Conservation (phyloP, 2,888 invertebrate species). For the Cheilosia scutellata region DNA sequence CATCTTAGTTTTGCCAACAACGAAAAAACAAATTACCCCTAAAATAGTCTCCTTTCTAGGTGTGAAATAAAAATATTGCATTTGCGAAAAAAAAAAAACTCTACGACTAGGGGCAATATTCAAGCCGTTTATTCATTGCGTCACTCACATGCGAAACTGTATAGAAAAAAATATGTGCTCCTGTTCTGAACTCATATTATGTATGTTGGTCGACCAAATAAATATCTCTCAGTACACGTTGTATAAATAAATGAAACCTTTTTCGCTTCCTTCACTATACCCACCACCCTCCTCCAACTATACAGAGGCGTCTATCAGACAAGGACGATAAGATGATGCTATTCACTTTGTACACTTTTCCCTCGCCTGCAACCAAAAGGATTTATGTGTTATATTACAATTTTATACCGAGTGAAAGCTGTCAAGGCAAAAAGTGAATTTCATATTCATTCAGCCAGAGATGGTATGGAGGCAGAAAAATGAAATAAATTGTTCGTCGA, state of each 20-base stretch:
- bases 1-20: slow-evolving; percentile 44
- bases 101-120: slow-evolving; percentile 38
- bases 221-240: slow-evolving; percentile 31
- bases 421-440: slow-evolving; percentile 70
- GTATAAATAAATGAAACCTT: slow-evolving; percentile 70
- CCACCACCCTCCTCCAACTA: too few relatives aligned
- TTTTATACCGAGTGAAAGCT: slow-evolving; percentile 70
- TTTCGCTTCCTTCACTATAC: slow-evolving; percentile 19
- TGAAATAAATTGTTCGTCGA: slow-evolving; percentile 57
- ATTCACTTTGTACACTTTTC: slow-evolving; percentile 46
- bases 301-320: slow-evolving; percentile 12
- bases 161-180: not conserved
- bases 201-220: slow-evolving; percentile 32
- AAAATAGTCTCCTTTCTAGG: slow-evolving; percentile 29
- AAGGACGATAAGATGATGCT: slow-evolving; percentile 53
- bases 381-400: slow-evolving; percentile 64
- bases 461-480: slow-evolving; percentile 11
- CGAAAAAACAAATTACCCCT: slow-evolving; percentile 7
- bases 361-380: slow-evolving; percentile 63
- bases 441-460: slow-evolving; percentile 64
- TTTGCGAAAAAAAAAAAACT: slow-evolving; percentile 10
- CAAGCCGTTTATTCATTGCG: slow-evolving; percentile 52
- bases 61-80: slow-evolving; percentile 15
- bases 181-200: not conserved
- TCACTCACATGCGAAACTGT: slow-evolving; percentile 48